Conservation (phyloP, 92 coral and sea anemone genomes). For the Palythoa caribaeorum region DNA sequence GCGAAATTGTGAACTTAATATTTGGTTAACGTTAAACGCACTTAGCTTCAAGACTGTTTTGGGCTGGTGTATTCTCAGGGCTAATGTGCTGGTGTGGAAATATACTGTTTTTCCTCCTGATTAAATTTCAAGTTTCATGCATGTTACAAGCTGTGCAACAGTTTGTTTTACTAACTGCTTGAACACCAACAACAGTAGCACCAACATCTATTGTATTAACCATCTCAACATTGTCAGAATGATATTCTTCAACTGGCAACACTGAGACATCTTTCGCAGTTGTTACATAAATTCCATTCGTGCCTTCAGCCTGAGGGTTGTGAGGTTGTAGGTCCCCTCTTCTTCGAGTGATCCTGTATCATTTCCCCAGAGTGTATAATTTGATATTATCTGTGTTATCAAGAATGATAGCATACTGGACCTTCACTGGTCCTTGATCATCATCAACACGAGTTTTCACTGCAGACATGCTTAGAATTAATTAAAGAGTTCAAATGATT, state of each 20-base stretch:
- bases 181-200: slow-evolving; percentile 27
- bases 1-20: slow-evolving; percentile 8
- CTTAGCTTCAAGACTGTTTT: slow-evolving; percentile 3
- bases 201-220: slow-evolving; percentile 5
- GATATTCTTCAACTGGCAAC: slow-evolving; percentile 12
- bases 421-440: slow-evolving; percentile 1
- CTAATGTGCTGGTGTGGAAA: slow-evolving; percentile 13
- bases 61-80: not conserved
- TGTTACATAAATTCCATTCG: slow-evolving; percentile 5
- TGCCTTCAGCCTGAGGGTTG: slow-evolving; percentile 3
- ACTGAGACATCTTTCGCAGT: slow-evolving; percentile 9
- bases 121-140: not conserved
- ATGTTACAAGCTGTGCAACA: slow-evolving; percentile 21
- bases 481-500: no score
- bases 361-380: not conserved
- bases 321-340: slow-evolving; percentile 11
- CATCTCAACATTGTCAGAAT: not conserved
- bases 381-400: not conserved
- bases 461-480: slow-evolving; percentile 18
- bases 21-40: slow-evolving; percentile 3
- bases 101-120: slow-evolving; percentile 15
- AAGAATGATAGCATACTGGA: slow-evolving; percentile 4
- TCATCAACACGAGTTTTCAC: slow-evolving; percentile 9
- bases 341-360: slow-evolving; percentile 8
- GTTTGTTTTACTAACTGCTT: slow-evolving; percentile 18